Evolutionary conservation across 2,888 invertebrate species (phyloP).

Genomic region (Rhopalosiphum nymphaeae): DNA sequence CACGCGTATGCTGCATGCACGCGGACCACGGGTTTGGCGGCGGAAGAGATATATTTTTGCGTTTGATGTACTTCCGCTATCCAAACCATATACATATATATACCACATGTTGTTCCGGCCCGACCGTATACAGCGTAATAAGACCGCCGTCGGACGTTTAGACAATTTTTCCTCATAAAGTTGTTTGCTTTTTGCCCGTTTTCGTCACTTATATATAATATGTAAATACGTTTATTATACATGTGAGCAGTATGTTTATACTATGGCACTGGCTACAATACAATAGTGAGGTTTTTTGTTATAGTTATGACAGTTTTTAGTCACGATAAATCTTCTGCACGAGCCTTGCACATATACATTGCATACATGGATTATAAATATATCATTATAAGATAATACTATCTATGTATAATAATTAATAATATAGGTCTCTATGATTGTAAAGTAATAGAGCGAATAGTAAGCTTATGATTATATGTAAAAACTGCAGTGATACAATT

Average conservation of each 20-base stretch:
- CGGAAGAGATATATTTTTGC: neutral
- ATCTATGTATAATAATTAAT: neutral
- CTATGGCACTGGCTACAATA: neutral
- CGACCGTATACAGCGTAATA: neutral
- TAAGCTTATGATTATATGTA: neutral
- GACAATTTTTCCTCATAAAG: neutral
- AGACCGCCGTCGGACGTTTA: neutral
- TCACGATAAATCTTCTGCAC: neutral
- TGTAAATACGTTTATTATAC: neutral
- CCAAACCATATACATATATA: neutral
- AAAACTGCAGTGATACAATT: neutral
- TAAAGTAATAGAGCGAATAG: neutral
- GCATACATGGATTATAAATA: neutral
- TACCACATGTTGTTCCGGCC: neutral
- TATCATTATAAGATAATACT: neutral
- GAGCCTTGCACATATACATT: neutral
- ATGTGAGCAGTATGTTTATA: neutral
- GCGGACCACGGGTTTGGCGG: neutral
- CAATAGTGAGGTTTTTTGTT: neutral
- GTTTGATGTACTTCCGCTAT: conserved; percentile 26
- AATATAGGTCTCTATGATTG: neutral
- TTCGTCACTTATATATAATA: neutral
- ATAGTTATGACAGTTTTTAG: neutral
- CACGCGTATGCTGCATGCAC: neutral
- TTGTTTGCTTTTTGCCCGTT: neutral